Evolutionary conservation across 2,888 invertebrate genomes (phyloP).

Genomic region (Cephus pygmeus): DNA sequence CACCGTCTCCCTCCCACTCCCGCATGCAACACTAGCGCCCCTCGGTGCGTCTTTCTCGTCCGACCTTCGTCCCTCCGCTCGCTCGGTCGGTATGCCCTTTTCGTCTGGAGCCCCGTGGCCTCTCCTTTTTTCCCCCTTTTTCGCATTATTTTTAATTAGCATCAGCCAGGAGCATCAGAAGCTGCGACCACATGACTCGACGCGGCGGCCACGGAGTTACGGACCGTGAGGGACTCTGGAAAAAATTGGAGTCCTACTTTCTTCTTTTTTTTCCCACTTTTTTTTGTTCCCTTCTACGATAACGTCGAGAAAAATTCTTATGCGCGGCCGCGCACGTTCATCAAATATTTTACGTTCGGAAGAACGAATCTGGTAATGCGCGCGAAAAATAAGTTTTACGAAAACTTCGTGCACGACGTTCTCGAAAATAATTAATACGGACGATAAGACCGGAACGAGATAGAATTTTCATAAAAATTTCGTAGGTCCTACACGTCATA

Average conservation of each 20-base stretch:
- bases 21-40: no score
- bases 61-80: slow-evolving; percentile 17
- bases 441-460: no score
- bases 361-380: no score
- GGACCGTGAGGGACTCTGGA: slow-evolving; percentile 20
- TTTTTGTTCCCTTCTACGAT: slow-evolving; percentile 12
- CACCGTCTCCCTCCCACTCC: no score
- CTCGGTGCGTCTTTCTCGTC: no score
- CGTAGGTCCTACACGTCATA: no score
- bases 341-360: no score
- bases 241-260: slow-evolving; percentile 35
- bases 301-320: slow-evolving; percentile 14
- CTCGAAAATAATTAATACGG: no score
- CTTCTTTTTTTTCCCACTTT: slow-evolving; percentile 16
- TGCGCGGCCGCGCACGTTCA: slow-evolving; percentile 4
- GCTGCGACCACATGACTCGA: neutral
- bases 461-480: no score
- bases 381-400: no score
- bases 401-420: no score
- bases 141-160: slow-evolving; percentile 1
- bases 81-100: slow-evolving; percentile 26
- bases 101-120: slow-evolving; percentile 44
- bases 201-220: neutral
- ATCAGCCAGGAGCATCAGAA: neutral
- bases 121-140: slow-evolving; percentile 29